A percentile compares a stretch with the other conserved stretches of the same genome.
Conservation (phyloP, 2,888 invertebrate species). For the Eretmocerus hayati region DNA sequence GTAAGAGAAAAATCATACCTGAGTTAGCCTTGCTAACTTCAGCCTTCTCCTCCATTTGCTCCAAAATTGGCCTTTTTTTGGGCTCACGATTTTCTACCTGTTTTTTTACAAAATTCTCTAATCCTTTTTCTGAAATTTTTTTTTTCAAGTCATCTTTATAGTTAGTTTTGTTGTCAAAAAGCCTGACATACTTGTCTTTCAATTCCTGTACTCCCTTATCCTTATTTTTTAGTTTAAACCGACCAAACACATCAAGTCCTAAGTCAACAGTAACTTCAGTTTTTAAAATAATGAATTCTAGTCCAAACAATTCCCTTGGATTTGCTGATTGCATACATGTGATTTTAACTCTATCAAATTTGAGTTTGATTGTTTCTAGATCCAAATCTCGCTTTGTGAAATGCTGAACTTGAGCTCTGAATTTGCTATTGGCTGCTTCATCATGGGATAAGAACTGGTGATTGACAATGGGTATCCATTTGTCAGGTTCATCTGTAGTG, state of each 20-base stretch:
- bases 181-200: conserved; percentile 34
- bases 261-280: conserved; percentile 37
- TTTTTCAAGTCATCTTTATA: conserved; percentile 32
- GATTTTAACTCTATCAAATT: conserved; percentile 40
- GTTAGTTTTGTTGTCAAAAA: conserved; percentile 25
- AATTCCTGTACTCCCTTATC: conserved; percentile 27
- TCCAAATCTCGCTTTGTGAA: conserved; percentile 41
- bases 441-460: conserved; percentile 41
- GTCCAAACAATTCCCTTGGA: conserved; percentile 37
- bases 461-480: conserved; percentile 39
- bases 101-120: conserved; percentile 30
- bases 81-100: conserved; percentile 29
- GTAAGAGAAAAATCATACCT: too few relatives aligned
- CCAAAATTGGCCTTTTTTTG: conserved; percentile 31
- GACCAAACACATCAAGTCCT: conserved; percentile 37
- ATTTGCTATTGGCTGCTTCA: conserved; percentile 38
- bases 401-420: conserved; percentile 40
- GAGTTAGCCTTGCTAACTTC: conserved; percentile 25
- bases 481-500: conserved; percentile 36
- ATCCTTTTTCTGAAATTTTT: conserved; percentile 29
- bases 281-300: conserved; percentile 34
- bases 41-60: conserved; percentile 31
- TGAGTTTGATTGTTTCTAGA: conserved; percentile 33
- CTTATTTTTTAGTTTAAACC: conserved; percentile 36
- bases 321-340: conserved; percentile 44